Evolutionary conservation across 1,140 invertebrate species (phyloP).

Genomic region (Tetramorium parvispinum): DNA sequence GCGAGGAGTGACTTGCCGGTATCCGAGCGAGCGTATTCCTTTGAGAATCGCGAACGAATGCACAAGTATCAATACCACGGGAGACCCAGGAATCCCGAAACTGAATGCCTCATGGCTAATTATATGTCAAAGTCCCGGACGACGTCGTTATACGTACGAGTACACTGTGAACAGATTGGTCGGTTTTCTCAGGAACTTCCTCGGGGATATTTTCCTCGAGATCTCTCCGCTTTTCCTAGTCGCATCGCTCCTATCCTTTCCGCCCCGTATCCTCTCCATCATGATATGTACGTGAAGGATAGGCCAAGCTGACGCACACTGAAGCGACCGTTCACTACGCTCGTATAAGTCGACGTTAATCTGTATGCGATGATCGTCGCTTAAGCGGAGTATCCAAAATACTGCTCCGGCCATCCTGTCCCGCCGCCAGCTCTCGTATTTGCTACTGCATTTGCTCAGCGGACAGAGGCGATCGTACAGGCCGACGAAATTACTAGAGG

Average conservation of each 20-base stretch:
- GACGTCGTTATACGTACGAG: slow-evolving; percentile 1
- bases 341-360: slow-evolving; percentile 47
- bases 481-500: slow-evolving; percentile 61
- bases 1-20: neutral
- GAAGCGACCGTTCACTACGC: slow-evolving; percentile 62
- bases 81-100: neutral
- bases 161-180: neutral
- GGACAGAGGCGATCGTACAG: slow-evolving; percentile 50
- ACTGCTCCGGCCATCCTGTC: neutral
- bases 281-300: slow-evolving; percentile 52
- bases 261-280: neutral
- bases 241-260: neutral
- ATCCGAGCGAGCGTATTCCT: neutral
- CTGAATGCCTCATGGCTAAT: slow-evolving; percentile 19
- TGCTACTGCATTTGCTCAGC: slow-evolving; percentile 51
- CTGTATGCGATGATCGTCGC: slow-evolving; percentile 54
- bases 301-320: slow-evolving; percentile 55
- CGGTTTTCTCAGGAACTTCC: neutral
- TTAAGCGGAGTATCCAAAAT: slow-evolving; percentile 59
- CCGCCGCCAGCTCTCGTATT: neutral
- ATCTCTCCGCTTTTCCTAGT: slow-evolving; percentile 1
- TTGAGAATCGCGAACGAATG: neutral
- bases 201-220: slow-evolving; percentile 3
- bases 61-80: neutral
- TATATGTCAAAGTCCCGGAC: slow-evolving; percentile 41